Evolutionary conservation across 2,113 vertebrate species (phyloP).

Genomic region (Myotis yumanensis): DNA sequence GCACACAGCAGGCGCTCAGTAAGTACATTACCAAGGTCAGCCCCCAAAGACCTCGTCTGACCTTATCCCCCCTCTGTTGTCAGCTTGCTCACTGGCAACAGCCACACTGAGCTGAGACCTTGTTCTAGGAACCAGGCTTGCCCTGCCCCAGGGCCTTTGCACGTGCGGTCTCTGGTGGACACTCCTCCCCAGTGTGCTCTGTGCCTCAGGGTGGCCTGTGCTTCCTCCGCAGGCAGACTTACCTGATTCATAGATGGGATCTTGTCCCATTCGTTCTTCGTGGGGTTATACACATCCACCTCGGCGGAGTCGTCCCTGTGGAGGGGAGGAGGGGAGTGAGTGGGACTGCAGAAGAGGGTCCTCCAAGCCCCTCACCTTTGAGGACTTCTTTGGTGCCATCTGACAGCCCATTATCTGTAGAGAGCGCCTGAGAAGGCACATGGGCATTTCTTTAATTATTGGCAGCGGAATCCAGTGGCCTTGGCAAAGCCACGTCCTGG

Average conservation of each 20-base stretch:
- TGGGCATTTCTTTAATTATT: no score
- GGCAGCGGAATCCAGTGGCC: no score
- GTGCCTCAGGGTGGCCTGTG: not conserved
- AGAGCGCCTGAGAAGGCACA: no score
- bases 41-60: not conserved
- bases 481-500: no score
- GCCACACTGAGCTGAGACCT: not conserved
- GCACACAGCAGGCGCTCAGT: not conserved
- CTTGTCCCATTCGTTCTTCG: constrained; percentile 95
- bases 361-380: not conserved
- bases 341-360: not conserved
- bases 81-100: not conserved
- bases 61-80: not conserved
- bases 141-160: not conserved
- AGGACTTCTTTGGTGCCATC: not conserved
- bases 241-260: constrained; percentile 97
- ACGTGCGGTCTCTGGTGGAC: not conserved
- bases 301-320: constrained; percentile 94
- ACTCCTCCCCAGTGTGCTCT: not conserved
- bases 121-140: accelerated
- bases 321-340: not conserved
- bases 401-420: not conserved
- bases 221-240: accelerated
- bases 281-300: constrained; percentile 94
- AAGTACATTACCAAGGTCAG: not conserved